Evolutionary conservation across 2,888 invertebrate genomes (phyloP).

Genomic region (Epirrhoe alternata): DNA sequence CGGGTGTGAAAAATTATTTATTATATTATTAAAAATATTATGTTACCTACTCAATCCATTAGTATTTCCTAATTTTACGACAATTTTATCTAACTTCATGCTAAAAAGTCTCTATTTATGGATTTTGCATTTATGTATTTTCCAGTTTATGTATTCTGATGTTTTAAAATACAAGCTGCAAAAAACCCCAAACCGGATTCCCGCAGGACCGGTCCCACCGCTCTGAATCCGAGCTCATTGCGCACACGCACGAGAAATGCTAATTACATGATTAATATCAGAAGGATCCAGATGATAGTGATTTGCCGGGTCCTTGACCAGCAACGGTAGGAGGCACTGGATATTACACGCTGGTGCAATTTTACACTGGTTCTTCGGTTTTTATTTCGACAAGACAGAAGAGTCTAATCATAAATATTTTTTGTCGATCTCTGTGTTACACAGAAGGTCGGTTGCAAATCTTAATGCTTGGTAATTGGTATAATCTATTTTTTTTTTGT

Average conservation of each 20-base stretch:
- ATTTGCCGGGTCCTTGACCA: constrained; percentile 22
- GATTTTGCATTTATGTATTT: constrained; percentile 2
- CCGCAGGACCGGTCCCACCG: constrained; percentile 22
- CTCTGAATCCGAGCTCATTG: constrained; percentile 23
- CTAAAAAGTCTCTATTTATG: background rate
- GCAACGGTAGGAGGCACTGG: background rate
- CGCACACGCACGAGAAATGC: constrained; percentile 28
- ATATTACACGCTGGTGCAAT: background rate
- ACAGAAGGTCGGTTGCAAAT: too few relatives aligned
- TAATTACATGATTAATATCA: constrained; percentile 32
- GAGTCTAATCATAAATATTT: too few relatives aligned
- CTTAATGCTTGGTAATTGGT: too few relatives aligned
- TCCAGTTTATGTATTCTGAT: constrained; percentile 19
- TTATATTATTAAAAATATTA: too few relatives aligned
- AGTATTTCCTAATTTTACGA: background rate
- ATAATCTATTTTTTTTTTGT: too few relatives aligned
- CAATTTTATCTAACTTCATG: background rate
- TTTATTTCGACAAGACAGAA: background rate
- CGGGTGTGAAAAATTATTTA: too few relatives aligned
- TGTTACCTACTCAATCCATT: background rate
- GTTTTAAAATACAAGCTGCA: constrained; percentile 21
- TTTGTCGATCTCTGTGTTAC: too few relatives aligned
- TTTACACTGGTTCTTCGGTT: background rate
- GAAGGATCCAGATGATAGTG: constrained; percentile 19
- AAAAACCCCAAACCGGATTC: constrained; percentile 30